These are phyloP conservation scores for Melinaea marsaeus DNA, from an alignment of 2,888 invertebrate species.

Conservation along the genomic window DNA sequence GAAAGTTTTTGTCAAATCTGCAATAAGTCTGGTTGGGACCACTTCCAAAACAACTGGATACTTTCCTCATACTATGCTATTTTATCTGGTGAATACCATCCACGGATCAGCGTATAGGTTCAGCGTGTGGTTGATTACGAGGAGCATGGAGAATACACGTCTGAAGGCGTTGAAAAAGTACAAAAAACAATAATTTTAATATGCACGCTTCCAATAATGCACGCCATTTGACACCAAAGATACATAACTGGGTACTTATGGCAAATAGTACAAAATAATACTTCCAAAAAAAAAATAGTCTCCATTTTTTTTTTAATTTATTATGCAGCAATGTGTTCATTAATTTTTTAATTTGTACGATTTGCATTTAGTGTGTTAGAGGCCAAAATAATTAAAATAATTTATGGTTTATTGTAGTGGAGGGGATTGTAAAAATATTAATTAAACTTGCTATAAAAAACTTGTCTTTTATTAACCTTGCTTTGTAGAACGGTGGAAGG, in stretches of 20 bases:
- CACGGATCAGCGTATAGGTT: slow-evolving; percentile 73
- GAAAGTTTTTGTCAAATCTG: slow-evolving; percentile 82
- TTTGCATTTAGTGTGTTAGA: slow-evolving; percentile 9
- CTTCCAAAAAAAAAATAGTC: background rate
- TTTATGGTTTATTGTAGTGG: background rate
- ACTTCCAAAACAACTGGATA: slow-evolving; percentile 85
- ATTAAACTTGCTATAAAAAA: slow-evolving; percentile 25
- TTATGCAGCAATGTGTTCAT: background rate
- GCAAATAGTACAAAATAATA: background rate
- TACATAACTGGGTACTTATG: slow-evolving; percentile 1
- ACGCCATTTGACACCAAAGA: slow-evolving; percentile 24
- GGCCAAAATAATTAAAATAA: slow-evolving; percentile 6
- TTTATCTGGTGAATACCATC: slow-evolving; percentile 67
- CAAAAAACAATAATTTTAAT: slow-evolving; percentile 58
- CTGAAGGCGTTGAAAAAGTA: slow-evolving; percentile 77
- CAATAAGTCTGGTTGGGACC: slow-evolving; percentile 84
- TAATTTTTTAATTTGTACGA: background rate
- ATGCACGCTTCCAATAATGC: slow-evolving; percentile 11
- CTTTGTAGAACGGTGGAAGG: slow-evolving; percentile 11
- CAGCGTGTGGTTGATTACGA: slow-evolving; percentile 79
- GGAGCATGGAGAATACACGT: slow-evolving; percentile 82
- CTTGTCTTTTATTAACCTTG: slow-evolving; percentile 20
- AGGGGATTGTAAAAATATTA: slow-evolving; percentile 15
- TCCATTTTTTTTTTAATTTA: background rate
- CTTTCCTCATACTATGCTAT: slow-evolving; percentile 81